Base-by-base conservation (phyloP, 2,888 invertebrate genomes). In the Scaptomyza reducta region DNA sequence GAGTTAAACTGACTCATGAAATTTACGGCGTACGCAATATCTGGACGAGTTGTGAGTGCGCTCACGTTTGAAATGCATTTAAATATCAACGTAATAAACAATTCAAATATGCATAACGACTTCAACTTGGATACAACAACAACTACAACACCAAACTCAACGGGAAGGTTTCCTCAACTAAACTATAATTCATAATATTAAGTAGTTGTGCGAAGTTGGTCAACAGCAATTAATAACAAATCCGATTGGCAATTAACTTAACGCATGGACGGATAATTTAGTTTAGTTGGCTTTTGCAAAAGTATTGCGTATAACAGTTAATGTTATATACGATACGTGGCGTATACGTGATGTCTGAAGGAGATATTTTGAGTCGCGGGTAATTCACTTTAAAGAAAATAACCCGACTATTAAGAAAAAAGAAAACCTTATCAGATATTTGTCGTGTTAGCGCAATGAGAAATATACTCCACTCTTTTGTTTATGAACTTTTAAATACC, bases 41-140 rank as follows among this genome's bases (percentile, higher is more conserved):
- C n/a, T n/a, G n/a, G n/a, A n/a, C n/a, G n/a, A n/a, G n/a, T n/a
- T n/a, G n/a, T n/a, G n/a, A n/a, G n/a, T n/a, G n/a, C 42, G 74
- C 60, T 77, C 76, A 77, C 76, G 74, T 74, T 77, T 68, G 45
- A 44, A 55, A 68, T 51, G 60, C 66, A 73, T 67, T 67, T 74
- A 42, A 70, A 67, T 62, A 54, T 54, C 56, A 57, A 57, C 51
- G 61, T 66, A 77, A 65, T 71, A 54, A 64, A 64, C 33, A 59
- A 38, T 55, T 38, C 57, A 62, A 68, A 75, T 65, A 75, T 65
- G 61, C 56, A 58, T 71, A 71, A 38, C 47, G 7, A 46, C n/a
- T 55, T 31, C 18, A 16, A 42, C n/a, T 51, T 46, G 33, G 5
- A 35, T 60, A 22, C 38, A 38, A 31, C 33, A 33, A 33, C n/a